These are phyloP conservation scores for Chiridota heheva DNA, from an alignment of 35 echinoderm and acorn worm genomes.

Conservation along the genomic window DNA sequence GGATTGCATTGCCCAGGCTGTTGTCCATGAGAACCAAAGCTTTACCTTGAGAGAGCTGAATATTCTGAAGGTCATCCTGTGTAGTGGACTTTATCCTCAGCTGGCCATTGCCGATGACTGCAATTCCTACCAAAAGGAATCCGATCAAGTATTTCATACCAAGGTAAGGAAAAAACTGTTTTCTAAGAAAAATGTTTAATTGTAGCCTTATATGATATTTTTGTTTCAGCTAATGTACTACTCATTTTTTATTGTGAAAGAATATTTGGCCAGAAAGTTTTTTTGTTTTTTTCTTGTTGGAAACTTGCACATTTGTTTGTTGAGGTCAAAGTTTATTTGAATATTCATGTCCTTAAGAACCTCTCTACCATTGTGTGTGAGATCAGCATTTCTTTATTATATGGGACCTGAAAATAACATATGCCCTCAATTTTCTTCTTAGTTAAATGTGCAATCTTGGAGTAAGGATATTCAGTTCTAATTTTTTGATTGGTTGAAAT, in stretches of 20 bases:
- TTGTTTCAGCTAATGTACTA: neutral
- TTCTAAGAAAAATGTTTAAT: neutral
- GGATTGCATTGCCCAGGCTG: slow-evolving; percentile 28
- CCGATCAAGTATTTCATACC: slow-evolving; percentile 94
- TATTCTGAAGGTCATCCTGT: slow-evolving; percentile 93
- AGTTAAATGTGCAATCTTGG: too few relatives aligned
- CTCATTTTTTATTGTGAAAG: neutral
- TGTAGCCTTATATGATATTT: neutral
- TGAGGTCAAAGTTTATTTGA: neutral
- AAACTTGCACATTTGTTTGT: neutral
- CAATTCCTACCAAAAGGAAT: slow-evolving; percentile 85
- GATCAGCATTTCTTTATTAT: too few relatives aligned
- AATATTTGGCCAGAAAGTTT: slow-evolving; percentile 11
- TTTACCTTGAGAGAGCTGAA: slow-evolving; percentile 76
- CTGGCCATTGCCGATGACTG: slow-evolving; percentile 95
- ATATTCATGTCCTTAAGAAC: neutral
- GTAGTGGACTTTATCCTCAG: slow-evolving; percentile 96
- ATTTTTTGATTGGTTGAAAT: too few relatives aligned
- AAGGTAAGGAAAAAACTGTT: slow-evolving; percentile 63
- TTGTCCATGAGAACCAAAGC: slow-evolving; percentile 67
- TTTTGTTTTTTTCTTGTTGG: neutral
- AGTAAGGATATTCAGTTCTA: too few relatives aligned
- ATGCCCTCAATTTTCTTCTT: too few relatives aligned
- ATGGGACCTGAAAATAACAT: too few relatives aligned
- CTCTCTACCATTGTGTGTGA: too few relatives aligned